Evolutionary conservation across 2,888 invertebrate genomes (phyloP), one percentile per base, ranked within the genome.

Genomic region (Aleiodes leptofemur): DNA sequence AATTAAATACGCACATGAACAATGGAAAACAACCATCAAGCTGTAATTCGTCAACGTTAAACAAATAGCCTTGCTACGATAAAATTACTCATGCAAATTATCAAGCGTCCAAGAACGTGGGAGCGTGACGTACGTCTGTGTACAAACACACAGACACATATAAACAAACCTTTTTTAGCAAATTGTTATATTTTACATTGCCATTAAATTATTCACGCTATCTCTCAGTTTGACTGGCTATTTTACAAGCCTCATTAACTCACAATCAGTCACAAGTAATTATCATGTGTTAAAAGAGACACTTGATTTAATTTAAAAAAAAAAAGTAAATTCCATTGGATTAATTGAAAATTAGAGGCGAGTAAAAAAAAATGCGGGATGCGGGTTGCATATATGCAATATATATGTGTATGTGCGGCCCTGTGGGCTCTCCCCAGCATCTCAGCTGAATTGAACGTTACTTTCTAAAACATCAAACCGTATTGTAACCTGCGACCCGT

Each of bases 401-500:
- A n/a, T n/a, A n/a, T n/a, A 16, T 23, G 23, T 23, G 23, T 23
- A 1, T 23, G 23, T 64, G 48, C 48, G 48, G 13, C 34, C 61
- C 61, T 61, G 34, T 11, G 43, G 43, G 9, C 43, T 11, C 43
- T 11, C 31, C 31, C n/a, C 61, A 64, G 64, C 48, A 38, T 48
- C 74, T 69, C 72, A 74, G 43, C 72, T 14, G 38, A 72, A 53
- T 59, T 69, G 3, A 56, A 23, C 0, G 78, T 79, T 78, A 81
- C 81, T 81, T 81, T 80, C 81, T 81, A 81, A 23, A 81, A 53
- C 64, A 16, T 72, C 68, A 72, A 68, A 53, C 59, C 74, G 82
- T 82, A 82, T 83, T 84, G 84, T 86, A 86, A 87, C 86, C 85
- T 85, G 85, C 84, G 85, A 86, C 85, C 86, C 79, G 84, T 82